Conservation (phyloP, 2,888 invertebrate genomes). For the Tubulanus polymorphus region DNA sequence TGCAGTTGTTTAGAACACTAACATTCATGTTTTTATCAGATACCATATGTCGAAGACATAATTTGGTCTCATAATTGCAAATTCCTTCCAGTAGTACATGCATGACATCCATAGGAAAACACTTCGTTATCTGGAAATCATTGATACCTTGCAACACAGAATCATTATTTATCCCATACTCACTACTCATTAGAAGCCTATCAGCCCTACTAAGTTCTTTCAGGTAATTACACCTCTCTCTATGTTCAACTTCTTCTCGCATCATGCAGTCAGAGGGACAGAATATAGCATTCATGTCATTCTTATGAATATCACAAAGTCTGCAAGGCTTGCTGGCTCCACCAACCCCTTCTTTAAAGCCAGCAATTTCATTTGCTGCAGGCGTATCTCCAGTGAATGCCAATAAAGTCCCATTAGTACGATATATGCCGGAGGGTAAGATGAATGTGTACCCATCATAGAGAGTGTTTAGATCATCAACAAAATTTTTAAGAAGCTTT, state of each 20-base stretch:
- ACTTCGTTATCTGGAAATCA: background rate
- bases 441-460: background rate
- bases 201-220: too few relatives aligned
- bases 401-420: background rate
- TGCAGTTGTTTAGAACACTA: too few relatives aligned
- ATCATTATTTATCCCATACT: too few relatives aligned
- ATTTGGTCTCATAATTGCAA: background rate
- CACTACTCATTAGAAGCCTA: too few relatives aligned
- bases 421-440: background rate
- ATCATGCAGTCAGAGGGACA: background rate
- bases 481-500: background rate
- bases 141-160: too few relatives aligned
- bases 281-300: background rate
- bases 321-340: background rate
- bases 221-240: background rate
- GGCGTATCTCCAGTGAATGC: background rate
- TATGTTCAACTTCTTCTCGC: background rate
- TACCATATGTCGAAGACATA: background rate
- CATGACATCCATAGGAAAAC: background rate
- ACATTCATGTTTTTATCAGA: background rate
- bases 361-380: background rate
- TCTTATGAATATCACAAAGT: background rate
- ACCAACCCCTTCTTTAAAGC: background rate
- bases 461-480: background rate
- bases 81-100: background rate